These are phyloP conservation scores for Drosophila nr. perissopoda DNA, from an alignment of 2,888 invertebrate species.

Conservation along the genomic window DNA sequence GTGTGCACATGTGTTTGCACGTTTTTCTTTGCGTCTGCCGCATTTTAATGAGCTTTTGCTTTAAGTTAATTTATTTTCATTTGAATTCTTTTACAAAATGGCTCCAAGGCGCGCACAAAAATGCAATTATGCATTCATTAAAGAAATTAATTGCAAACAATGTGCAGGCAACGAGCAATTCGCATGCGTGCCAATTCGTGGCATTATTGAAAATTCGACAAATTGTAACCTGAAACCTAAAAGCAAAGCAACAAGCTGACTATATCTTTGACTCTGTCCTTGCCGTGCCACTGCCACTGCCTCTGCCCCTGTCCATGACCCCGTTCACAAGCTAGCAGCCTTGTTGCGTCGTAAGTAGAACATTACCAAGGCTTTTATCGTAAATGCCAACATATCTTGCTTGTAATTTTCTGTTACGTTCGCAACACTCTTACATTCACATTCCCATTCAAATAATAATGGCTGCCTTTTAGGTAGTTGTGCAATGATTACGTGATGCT, in stretches of 20 bases:
- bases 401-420: constrained; percentile 80
- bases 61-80: constrained; percentile 81
- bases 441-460: constrained; percentile 80
- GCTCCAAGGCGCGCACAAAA: constrained; percentile 77
- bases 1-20: constrained; percentile 28
- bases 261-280: neutral
- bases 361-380: constrained; percentile 80
- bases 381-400: constrained; percentile 80
- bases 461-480: constrained; percentile 78
- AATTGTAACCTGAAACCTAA: constrained; percentile 51
- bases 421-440: constrained; percentile 71
- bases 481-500: constrained; percentile 78
- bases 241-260: constrained; percentile 52
- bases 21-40: constrained; percentile 62
- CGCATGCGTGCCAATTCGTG: constrained; percentile 59
- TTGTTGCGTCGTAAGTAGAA: constrained; percentile 74
- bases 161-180: constrained; percentile 62
- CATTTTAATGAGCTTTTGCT: constrained; percentile 81
- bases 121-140: constrained; percentile 82
- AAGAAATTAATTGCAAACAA: constrained; percentile 80
- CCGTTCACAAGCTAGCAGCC: constrained; percentile 27
- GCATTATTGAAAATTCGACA: constrained; percentile 66
- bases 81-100: constrained; percentile 78
- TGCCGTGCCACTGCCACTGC: neutral
- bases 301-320: constrained; percentile 18